Conservation (phyloP, 1,140 invertebrate species). For the Stegodyphus mimosarum region DNA sequence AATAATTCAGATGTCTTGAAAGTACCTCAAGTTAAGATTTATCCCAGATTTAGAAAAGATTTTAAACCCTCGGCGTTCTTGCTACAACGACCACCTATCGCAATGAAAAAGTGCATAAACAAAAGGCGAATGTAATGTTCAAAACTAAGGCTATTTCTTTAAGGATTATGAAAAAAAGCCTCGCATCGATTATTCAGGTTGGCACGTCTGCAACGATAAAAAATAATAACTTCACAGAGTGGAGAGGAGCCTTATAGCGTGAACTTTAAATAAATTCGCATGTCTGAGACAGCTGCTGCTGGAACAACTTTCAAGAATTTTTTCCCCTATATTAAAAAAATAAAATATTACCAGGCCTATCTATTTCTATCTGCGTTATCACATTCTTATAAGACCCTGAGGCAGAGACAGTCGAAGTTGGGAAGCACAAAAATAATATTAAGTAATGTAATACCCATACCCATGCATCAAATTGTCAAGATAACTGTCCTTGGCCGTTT, state of each 20-base stretch:
- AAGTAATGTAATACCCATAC: no score
- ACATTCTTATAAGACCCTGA: neutral
- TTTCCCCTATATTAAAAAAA: constrained; percentile 1
- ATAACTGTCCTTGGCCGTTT: no score
- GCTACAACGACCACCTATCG: no score
- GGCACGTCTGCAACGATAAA: constrained; percentile 7
- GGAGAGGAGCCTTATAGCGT: constrained; percentile 1
- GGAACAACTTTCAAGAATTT: neutral
- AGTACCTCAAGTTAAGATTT: no score
- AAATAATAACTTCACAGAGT: constrained; percentile 22
- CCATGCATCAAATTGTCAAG: no score
- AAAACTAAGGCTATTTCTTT: neutral
- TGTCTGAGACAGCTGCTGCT: constrained; percentile 25
- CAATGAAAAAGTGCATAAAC: neutral
- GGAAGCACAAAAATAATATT: no score
- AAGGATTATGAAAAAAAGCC: neutral
- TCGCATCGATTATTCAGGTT: constrained; percentile 29
- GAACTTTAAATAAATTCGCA: constrained; percentile 41
- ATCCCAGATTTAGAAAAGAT: no score
- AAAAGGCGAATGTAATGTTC: neutral
- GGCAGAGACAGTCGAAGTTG: no score
- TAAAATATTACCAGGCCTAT: neutral
- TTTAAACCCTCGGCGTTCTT: no score
- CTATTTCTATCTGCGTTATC: neutral
- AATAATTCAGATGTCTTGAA: no score